These are phyloP conservation scores for Tachina grossa DNA, from an alignment of 2,888 invertebrate genomes.

Conservation along the genomic window DNA sequence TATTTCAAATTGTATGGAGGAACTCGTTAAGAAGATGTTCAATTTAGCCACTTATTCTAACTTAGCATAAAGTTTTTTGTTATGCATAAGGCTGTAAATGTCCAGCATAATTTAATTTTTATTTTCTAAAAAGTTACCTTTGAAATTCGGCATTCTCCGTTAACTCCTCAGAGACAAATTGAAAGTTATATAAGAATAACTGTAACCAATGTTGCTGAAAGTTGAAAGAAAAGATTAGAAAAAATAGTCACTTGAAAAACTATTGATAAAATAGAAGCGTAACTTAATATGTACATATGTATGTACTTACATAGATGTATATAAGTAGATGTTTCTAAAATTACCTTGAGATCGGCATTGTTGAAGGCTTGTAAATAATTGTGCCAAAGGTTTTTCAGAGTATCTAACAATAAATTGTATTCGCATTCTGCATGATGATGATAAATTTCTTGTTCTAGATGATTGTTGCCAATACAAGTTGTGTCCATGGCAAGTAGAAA, in stretches of 20 bases:
- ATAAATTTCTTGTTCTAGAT: slow-evolving; percentile 70
- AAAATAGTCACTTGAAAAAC: not conserved
- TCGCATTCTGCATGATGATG: slow-evolving; percentile 64
- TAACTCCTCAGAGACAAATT: slow-evolving; percentile 75
- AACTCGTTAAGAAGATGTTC: too few species aligned
- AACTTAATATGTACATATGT: not conserved
- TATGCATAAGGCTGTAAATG: too few species aligned
- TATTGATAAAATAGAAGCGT: not conserved
- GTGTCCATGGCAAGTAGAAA: slow-evolving; percentile 64
- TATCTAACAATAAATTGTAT: slow-evolving; percentile 75
- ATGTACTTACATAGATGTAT: not conserved
- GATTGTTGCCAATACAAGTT: slow-evolving; percentile 72
- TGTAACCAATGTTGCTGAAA: slow-evolving; percentile 79
- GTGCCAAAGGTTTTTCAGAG: slow-evolving; percentile 78
- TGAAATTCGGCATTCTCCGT: slow-evolving; percentile 74
- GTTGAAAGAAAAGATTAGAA: slow-evolving; percentile 1
- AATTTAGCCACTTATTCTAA: too few species aligned
- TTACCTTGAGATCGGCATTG: slow-evolving; percentile 73
- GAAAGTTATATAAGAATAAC: slow-evolving; percentile 79
- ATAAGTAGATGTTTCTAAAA: slow-evolving; percentile 10
- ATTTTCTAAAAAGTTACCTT: slow-evolving; percentile 73
- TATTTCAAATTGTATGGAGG: too few species aligned
- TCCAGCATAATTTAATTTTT: not conserved
- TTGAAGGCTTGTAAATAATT: slow-evolving; percentile 76
- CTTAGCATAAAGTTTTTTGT: too few species aligned